Percentiles rank a stretch among this genome's conserved stretches.
phyloP scores from a whole-genome alignment of 2,888 invertebrate species.

The Drosophila buzzatii region DNA sequence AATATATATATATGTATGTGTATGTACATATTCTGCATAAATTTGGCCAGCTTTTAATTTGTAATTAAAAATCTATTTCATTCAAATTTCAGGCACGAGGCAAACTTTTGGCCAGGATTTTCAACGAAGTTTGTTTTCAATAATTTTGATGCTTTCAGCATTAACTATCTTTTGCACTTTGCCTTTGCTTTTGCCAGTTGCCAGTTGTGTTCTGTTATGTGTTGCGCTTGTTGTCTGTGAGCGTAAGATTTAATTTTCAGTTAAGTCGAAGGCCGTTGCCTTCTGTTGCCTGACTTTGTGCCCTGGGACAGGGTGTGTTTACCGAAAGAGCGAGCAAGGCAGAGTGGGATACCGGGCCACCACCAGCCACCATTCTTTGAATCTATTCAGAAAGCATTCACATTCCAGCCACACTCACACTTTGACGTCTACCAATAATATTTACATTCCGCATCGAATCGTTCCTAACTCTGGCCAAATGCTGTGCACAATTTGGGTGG shows the following conservation, averaged over 20 bases:
- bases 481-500: conserved; percentile 16
- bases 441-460: conserved; percentile 3
- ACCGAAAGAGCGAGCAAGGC: background rate
- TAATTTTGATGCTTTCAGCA: conserved; percentile 3
- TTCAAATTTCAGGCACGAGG: conserved; percentile 12
- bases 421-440: background rate
- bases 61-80: background rate
- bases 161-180: conserved; percentile 9
- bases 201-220: background rate
- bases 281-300: conserved; percentile 12
- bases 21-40: background rate
- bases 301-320: background rate
- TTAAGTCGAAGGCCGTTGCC: background rate
- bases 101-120: conserved; percentile 8
- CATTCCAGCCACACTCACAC: background rate
- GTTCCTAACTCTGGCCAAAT: background rate
- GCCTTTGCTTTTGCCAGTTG: background rate
- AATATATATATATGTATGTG: background rate
- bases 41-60: conserved; percentile 1
- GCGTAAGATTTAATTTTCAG: conserved; percentile 10
- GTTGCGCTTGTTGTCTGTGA: background rate
- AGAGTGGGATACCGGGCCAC: too few species aligned
- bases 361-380: background rate
- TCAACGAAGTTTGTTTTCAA: background rate
- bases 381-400: background rate